Percentiles rank a stretch among this genome's conserved stretches.
Conservation (phyloP, 2,888 invertebrate genomes). For the Melanargia galathea region DNA sequence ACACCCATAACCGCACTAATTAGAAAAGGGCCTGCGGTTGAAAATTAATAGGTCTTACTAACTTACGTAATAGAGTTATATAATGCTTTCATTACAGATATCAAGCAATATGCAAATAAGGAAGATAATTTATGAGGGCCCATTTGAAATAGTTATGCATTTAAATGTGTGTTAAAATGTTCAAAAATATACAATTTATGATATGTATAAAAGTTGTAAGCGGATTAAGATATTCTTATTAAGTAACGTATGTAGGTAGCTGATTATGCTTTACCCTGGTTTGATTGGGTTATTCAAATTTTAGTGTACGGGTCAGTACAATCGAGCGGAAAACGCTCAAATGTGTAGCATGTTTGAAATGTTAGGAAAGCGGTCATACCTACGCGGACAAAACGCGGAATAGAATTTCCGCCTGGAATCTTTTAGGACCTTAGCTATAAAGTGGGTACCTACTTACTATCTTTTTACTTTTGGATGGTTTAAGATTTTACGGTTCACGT, state of each 20-base stretch:
- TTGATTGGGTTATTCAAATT: neutral
- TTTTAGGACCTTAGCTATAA: too few species aligned
- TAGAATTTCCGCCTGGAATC: too few species aligned
- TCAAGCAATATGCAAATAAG: slow-evolving; percentile 12
- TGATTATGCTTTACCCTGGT: neutral
- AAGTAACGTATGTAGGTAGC: neutral
- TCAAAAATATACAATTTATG: neutral
- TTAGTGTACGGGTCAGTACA: neutral
- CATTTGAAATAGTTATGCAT: slow-evolving; percentile 12
- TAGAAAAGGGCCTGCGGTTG: slow-evolving; percentile 22
- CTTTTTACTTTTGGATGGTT: too few species aligned
- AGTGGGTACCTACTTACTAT: too few species aligned
- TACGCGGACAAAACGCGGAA: too few species aligned
- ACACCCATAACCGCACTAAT: slow-evolving; percentile 16
- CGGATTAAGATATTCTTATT: neutral
- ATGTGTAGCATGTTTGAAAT: too few species aligned
- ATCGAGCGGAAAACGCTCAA: too few species aligned
- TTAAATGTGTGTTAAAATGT: neutral
- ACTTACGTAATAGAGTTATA: slow-evolving; percentile 7
- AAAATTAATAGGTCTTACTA: slow-evolving; percentile 17
- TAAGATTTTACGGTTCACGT: too few species aligned
- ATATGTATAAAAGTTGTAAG: neutral
- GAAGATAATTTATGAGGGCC: slow-evolving; percentile 1
- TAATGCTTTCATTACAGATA: slow-evolving; percentile 19
- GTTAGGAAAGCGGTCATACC: too few species aligned